Percentiles rank a stretch among this genome's conserved stretches.
Conservation (phyloP, 2,113 vertebrate genomes). For the Equus przewalskii region DNA sequence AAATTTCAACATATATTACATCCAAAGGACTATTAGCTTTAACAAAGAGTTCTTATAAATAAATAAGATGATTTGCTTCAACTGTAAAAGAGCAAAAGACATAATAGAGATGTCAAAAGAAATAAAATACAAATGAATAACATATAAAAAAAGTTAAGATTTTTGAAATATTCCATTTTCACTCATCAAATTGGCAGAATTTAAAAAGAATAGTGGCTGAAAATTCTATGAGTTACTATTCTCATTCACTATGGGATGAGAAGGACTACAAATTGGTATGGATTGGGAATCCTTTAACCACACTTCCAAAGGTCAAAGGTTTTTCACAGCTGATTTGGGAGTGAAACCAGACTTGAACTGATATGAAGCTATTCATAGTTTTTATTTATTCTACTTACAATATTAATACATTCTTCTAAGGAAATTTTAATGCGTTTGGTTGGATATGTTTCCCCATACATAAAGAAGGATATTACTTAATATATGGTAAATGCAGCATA, state of each 20-base stretch:
- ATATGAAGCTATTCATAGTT: neutral
- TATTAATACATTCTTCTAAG: neutral
- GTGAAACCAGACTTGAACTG: neutral
- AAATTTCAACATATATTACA: neutral
- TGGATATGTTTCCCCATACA: neutral
- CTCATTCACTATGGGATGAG: neutral
- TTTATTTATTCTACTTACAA: slow-evolving; percentile 23
- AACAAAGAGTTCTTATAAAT: neutral
- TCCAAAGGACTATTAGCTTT: neutral
- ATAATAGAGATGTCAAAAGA: neutral
- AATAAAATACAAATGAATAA: neutral
- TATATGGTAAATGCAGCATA: neutral
- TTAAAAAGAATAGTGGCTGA: neutral
- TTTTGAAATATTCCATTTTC: neutral
- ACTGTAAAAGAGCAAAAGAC: neutral
- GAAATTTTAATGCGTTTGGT: neutral
- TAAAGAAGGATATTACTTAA: neutral
- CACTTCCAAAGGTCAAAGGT: neutral
- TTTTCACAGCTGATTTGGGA: neutral
- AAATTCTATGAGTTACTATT: neutral
- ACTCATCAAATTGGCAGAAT: neutral
- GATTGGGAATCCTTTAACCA: neutral
- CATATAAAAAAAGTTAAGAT: neutral
- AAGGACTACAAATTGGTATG: neutral
- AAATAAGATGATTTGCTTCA: neutral